A percentile compares a stretch with the other conserved stretches of the same genome.
Evolutionary conservation across 2,888 invertebrate species (phyloP).

Genomic region (Xestia rhomboidea): DNA sequence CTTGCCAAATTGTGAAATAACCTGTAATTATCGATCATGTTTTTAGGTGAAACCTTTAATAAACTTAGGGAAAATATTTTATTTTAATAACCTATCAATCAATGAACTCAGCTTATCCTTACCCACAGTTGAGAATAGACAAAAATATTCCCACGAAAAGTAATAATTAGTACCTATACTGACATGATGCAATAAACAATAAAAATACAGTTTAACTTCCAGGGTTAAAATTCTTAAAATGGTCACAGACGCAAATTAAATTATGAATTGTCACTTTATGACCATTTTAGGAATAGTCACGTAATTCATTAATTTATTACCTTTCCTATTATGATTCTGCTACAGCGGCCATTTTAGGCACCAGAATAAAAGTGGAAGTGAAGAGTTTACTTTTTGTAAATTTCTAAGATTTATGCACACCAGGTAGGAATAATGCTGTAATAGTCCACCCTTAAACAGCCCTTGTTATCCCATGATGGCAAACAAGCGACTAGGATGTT

Average conservation of each 20-base stretch:
- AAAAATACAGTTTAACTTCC: not conserved
- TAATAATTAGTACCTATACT: not conserved
- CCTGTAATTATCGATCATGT: constrained; percentile 15
- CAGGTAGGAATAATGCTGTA: not conserved
- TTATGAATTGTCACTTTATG: too few relatives aligned
- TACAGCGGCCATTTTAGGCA: too few relatives aligned
- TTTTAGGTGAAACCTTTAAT: constrained; percentile 6
- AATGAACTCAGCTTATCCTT: constrained; percentile 3
- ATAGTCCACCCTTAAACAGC: not conserved
- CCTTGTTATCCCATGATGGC: not conserved
- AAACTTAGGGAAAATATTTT: constrained; percentile 2
- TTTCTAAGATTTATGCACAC: not conserved
- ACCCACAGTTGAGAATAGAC: constrained; percentile 5
- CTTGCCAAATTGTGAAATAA: not conserved
- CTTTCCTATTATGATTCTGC: too few relatives aligned
- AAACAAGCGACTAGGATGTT: not conserved
- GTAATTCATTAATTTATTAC: too few relatives aligned
- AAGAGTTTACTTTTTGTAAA: not conserved
- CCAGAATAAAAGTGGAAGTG: not conserved
- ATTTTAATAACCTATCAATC: not conserved
- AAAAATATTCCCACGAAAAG: not conserved
- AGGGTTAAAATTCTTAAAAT: too few relatives aligned
- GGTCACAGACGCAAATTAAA: too few relatives aligned
- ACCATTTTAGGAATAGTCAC: too few relatives aligned
- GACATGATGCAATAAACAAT: not conserved